Conservation (phyloP, 2,888 invertebrate species). For the Lasioglossum marginatum region DNA sequence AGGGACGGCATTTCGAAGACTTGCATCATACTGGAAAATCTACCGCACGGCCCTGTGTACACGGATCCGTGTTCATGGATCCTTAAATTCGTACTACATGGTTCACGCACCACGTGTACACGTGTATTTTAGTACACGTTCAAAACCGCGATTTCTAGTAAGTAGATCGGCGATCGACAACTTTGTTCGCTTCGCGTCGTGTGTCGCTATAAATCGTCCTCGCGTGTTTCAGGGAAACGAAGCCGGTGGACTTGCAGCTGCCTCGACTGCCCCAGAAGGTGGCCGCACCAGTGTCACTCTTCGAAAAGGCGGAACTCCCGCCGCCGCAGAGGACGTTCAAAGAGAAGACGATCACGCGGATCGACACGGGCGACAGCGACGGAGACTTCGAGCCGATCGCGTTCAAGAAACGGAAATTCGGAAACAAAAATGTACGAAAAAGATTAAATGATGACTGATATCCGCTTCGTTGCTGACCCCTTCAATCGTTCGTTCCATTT, state of each 20-base stretch:
- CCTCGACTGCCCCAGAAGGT: slow-evolving; percentile 85
- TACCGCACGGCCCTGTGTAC: too few relatives aligned
- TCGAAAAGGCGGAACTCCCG: slow-evolving; percentile 82
- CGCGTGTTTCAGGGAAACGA: slow-evolving; percentile 83
- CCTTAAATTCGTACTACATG: too few relatives aligned
- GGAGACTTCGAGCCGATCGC: slow-evolving; percentile 77
- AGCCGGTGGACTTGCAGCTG: slow-evolving; percentile 89
- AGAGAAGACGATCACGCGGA: slow-evolving; percentile 87
- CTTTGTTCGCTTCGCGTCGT: neutral
- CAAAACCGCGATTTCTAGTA: too few relatives aligned
- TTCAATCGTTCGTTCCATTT: neutral
- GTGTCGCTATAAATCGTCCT: neutral
- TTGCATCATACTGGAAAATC: too few relatives aligned
- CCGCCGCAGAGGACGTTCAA: slow-evolving; percentile 86
- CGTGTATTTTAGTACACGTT: too few relatives aligned
- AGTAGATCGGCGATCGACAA: slow-evolving; percentile 35
- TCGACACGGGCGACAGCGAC: slow-evolving; percentile 85
- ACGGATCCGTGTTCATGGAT: too few relatives aligned
- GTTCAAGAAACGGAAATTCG: slow-evolving; percentile 91
- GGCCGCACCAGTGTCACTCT: slow-evolving; percentile 81
- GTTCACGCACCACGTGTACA: too few relatives aligned
- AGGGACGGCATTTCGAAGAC: too few relatives aligned
- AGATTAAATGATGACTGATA: slow-evolving; percentile 87
- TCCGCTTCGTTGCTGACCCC: neutral
- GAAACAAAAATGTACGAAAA: slow-evolving; percentile 88